Base-by-base conservation (phyloP, 2,888 invertebrate species). In the Oxyteleia sp. region DNA sequence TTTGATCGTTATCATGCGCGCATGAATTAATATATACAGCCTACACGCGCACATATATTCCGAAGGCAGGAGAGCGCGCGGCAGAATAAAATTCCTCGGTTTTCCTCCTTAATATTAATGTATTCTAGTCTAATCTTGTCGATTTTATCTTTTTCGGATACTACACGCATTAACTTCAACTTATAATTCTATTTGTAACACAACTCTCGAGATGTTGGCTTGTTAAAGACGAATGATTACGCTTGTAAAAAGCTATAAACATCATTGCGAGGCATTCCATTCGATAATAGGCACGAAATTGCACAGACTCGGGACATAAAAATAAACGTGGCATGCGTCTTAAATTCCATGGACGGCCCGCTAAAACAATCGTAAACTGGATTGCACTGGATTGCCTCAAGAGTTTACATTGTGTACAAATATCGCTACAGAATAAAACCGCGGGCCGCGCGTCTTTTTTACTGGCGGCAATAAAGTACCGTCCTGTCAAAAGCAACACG, bases 221-320 rank as follows among this genome's bases (percentile, higher is more conserved):
- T 78, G 81, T 81, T 84, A 78, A 81, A 84, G 84, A 84, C 84
- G 84, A 84, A 81, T 81, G 84, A 84, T 84, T 84, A 81, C 72
- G 81, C 78, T 78, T 81, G 81, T 84, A 84, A 84, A 84, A 84
- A 81, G 76, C 84, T 49, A 81, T 80, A 84, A 84, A 80, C 84
- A 81, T 72, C 71, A 72, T 76, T 68, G 72, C 66, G 57, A 51
- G 55, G 75, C 75, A 84, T 84, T 84, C 79, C 80, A 8, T 41
- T 55, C 64, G 71, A 69, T 79, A 69, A 83, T 75, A 74, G 83
- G 75, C 61, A 72, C 71, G 66, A 53, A 82, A 76, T 82, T 71
- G 82, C 82, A 43, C 78, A 57, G 78, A 43, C 59, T 35, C 35
- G 78, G 41, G 35, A 59, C 41, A 79, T 82, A 76, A 82, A 74